Conservation (phyloP, 2,888 invertebrate genomes). For the Octodonta nipae region DNA sequence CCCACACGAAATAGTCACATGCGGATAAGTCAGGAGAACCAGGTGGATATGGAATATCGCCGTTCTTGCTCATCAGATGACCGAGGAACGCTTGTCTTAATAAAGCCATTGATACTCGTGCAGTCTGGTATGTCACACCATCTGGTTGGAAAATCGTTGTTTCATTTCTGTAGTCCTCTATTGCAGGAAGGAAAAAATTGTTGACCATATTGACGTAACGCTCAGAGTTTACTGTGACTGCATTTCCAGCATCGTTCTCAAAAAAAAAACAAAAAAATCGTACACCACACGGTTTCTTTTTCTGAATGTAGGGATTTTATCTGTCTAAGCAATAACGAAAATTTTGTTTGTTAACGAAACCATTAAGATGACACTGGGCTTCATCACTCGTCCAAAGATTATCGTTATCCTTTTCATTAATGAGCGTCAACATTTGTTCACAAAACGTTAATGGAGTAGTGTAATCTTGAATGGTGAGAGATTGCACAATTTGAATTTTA, state of each 20-base stretch:
- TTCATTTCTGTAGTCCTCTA: constrained; percentile 2
- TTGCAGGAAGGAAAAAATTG: neutral
- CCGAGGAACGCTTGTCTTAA: constrained; percentile 2
- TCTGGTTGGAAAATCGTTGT: constrained; percentile 3
- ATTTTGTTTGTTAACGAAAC: too few species aligned
- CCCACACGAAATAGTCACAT: too few species aligned
- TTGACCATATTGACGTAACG: too few species aligned
- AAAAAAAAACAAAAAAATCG: too few species aligned
- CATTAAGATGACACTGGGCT: neutral
- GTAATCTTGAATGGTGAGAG: neutral
- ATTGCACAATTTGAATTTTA: neutral
- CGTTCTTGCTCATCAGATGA: constrained; percentile 1
- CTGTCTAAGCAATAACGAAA: too few species aligned
- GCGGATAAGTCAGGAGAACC: neutral
- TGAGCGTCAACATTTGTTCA: neutral
- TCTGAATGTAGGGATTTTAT: too few species aligned
- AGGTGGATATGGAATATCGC: neutral
- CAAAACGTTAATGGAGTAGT: neutral
- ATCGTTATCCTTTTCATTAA: too few species aligned
- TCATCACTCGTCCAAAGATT: neutral
- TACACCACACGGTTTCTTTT: too few species aligned
- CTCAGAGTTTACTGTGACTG: too few species aligned
- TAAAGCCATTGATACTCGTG: constrained; percentile 4
- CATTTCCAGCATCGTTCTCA: neutral
- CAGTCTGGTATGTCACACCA: constrained; percentile 3